Evolutionary conservation across 2,797 vertebrate genomes (phyloP), one percentile per base, ranked within the genome.

Genomic region (Chaetophractus vellerosus): DNA sequence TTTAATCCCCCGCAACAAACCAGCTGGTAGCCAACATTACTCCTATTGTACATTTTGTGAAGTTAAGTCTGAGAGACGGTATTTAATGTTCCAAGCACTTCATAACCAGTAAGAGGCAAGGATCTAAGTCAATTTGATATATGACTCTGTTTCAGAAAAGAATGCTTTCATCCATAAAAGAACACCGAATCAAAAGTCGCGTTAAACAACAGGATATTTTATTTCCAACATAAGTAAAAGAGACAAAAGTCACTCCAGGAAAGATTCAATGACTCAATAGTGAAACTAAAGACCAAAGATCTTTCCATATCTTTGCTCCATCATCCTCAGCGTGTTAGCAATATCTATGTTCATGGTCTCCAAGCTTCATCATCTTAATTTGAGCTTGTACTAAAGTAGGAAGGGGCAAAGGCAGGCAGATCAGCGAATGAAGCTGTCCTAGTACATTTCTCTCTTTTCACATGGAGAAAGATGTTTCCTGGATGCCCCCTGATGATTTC

Each of bases 41-140:
- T 79, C 28, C 36, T 88, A 33, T 18, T 80, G 71, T 38, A 23
- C 23, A 36, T 84, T 81, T 88, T 93, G 61, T 78, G 18, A 80
- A 61, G 5, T 66, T 68, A 68, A 15, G 55, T 85, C n/a, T 71
- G 26, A 7, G 66, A 68, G 48, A 8, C 0, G 7, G 4, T 24
- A 23, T 61, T 90, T 83, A 68, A 84, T n/a, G 55, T 68, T 41
- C 41, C 36, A 81, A 64, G 45, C 69, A 41, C 64, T 80, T 94
- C 38, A 85, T 50, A 79, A 48, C 55, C 33, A 86, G 55, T 21
- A 66, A 36, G 64, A 94, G 38, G 15, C 45, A 91, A 23, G 76
- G 50, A 50, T 3, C 36, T 19, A 48, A 9, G 41, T 81, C 72
- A 81, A 10, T 33, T 48, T 76, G 59, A 88, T 75, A 88, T 71